Conservation (phyloP, 2,888 invertebrate species). For the Lamproptera curius region DNA sequence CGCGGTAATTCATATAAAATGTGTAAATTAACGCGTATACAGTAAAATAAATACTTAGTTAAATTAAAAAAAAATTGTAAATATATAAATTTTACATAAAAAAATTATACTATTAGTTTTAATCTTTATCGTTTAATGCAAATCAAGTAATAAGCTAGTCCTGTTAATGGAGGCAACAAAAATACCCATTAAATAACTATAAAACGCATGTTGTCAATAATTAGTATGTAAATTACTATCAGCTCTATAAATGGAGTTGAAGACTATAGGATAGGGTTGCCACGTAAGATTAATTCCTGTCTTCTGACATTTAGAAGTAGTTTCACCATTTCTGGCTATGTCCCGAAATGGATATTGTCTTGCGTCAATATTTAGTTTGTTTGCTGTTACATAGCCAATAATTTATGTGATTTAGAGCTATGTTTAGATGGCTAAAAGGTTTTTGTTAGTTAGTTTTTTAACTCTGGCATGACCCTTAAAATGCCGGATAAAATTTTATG, state of each 20-base stretch:
- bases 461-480: no score
- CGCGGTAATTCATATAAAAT: no score
- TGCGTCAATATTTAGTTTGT: conserved; percentile 5
- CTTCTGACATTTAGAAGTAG: conserved; percentile 5
- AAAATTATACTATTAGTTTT: no score
- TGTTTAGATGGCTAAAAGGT: no score
- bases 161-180: conserved; percentile 18
- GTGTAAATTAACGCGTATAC: no score
- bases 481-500: no score
- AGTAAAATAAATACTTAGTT: no score
- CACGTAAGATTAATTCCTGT: conserved; percentile 11
- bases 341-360: conserved; percentile 16
- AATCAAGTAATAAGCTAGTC: conserved; percentile 13
- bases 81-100: no score
- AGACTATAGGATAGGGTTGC: conserved; percentile 12
- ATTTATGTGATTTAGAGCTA: no score
- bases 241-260: conserved; percentile 8
- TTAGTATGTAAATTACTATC: conserved; percentile 18
- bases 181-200: conserved; percentile 17
- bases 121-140: conserved; percentile 10
- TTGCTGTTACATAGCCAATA: conserved; percentile 17
- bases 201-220: conserved; percentile 18
- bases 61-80: no score
- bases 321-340: conserved; percentile 13
- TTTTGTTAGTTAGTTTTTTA: no score